These are phyloP conservation scores for Galagoides demidoff DNA, from an alignment of 2,797 vertebrate species.

Conservation along the genomic window DNA sequence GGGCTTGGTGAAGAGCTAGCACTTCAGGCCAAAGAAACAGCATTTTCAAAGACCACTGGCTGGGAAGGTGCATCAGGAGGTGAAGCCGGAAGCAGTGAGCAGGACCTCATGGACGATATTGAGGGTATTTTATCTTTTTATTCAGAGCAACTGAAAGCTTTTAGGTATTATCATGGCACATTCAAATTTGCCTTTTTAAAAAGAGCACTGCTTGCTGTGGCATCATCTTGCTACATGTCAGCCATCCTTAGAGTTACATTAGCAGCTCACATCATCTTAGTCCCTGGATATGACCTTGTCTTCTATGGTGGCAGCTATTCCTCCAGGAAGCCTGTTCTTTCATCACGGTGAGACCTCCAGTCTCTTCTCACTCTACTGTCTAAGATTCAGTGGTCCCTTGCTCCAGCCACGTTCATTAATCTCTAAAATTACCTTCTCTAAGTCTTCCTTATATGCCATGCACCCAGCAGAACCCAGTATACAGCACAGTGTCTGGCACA, in stretches of 20 bases:
- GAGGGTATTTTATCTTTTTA: background rate
- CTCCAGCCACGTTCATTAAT: background rate
- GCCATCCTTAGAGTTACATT: background rate
- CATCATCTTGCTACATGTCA: background rate
- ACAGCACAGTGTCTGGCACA: background rate
- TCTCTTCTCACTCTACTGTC: background rate
- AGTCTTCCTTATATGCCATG: background rate
- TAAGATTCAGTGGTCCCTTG: background rate
- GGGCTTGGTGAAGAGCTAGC: background rate
- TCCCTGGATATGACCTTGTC: background rate
- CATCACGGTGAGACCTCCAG: background rate
- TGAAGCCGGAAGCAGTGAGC: background rate
- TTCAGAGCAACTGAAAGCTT: background rate
- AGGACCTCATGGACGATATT: background rate
- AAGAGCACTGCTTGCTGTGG: background rate
- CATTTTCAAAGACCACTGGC: background rate
- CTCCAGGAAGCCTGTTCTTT: background rate
- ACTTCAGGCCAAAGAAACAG: background rate
- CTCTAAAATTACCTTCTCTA: background rate
- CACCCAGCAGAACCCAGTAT: background rate
- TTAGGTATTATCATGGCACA: background rate
- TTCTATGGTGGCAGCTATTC: background rate
- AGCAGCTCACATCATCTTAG: background rate
- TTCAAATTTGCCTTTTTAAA: background rate
- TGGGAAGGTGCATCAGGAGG: background rate